Conservation (phyloP, 1,140 invertebrate species). For the Papilio glaucus region DNA sequence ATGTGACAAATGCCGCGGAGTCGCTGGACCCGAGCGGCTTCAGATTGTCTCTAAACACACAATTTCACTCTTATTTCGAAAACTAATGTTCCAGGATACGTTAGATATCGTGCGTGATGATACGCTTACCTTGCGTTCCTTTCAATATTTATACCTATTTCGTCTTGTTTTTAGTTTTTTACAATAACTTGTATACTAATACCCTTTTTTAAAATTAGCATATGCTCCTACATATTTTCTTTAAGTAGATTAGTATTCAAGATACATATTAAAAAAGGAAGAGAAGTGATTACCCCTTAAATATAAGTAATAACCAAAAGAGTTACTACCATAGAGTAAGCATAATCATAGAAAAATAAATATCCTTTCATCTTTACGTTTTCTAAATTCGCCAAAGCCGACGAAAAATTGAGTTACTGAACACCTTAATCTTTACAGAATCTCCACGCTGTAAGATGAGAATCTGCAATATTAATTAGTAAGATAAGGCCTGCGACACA, state of each 20-base stretch:
- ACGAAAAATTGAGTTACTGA: constrained; percentile 68
- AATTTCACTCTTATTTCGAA: constrained; percentile 76
- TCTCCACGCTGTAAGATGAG: constrained; percentile 70
- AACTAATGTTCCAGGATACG: constrained; percentile 61
- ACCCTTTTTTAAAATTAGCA: too few relatives aligned
- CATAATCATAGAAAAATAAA: constrained; percentile 5
- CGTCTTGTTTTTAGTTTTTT: too few relatives aligned
- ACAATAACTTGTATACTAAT: too few relatives aligned
- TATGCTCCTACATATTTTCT: too few relatives aligned
- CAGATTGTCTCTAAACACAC: constrained; percentile 74
- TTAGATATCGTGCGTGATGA: constrained; percentile 34
- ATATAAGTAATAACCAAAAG: too few relatives aligned
- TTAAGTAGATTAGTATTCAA: background rate
- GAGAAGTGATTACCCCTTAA: too few relatives aligned
- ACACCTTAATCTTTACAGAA: constrained; percentile 76
- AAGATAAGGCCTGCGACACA: constrained; percentile 53
- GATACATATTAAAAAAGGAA: too few relatives aligned
- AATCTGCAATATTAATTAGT: constrained; percentile 77
- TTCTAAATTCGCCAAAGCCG: constrained; percentile 28
- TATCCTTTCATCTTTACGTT: constrained; percentile 15
- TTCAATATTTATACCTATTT: too few relatives aligned
- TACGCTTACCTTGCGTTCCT: background rate
- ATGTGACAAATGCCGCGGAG: constrained; percentile 72
- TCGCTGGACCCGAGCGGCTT: constrained; percentile 55
- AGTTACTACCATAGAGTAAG: background rate